phyloP scores from a whole-genome alignment of 35 echinoderm and acorn worm genomes.

The Apostichopus japonicus region DNA sequence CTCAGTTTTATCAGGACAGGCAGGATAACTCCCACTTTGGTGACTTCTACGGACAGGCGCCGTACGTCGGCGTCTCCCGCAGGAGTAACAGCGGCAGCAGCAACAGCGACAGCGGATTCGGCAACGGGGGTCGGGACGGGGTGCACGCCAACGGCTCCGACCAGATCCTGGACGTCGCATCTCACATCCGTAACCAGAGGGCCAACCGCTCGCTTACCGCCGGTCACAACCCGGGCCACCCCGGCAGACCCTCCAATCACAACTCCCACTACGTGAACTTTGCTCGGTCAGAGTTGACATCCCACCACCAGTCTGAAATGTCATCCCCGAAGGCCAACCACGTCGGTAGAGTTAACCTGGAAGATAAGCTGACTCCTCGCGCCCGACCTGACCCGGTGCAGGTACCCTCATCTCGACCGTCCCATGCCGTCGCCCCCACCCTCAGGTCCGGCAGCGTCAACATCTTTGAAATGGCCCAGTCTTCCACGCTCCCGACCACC shows the following conservation, averaged over 20 bases:
- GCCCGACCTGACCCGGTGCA: constrained; percentile 83
- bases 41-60: constrained; percentile 78
- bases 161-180: constrained; percentile 84
- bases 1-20: constrained; percentile 74
- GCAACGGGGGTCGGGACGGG: constrained; percentile 75
- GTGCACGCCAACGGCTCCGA: constrained; percentile 50
- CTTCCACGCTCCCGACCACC: neutral
- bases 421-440: neutral
- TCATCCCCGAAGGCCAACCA: constrained; percentile 37
- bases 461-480: constrained; percentile 36
- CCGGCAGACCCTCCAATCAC: neutral
- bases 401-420: neutral
- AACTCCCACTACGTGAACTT: constrained; percentile 26
- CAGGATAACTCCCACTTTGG: constrained; percentile 66
- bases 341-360: constrained; percentile 12
- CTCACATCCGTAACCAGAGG: constrained; percentile 75
- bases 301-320: constrained; percentile 48
- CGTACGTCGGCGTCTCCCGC: constrained; percentile 61
- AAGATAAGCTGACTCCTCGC: constrained; percentile 78
- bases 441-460: constrained; percentile 34
- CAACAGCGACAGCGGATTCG: constrained; percentile 98
- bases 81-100: constrained; percentile 96
- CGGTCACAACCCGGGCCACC: neutral
- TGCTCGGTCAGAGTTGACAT: constrained; percentile 38
- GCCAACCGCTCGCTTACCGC: neutral